These are phyloP conservation scores for Mesodorylaimus sp. DNA, from an alignment of 2,888 invertebrate species.

Conservation along the genomic window DNA sequence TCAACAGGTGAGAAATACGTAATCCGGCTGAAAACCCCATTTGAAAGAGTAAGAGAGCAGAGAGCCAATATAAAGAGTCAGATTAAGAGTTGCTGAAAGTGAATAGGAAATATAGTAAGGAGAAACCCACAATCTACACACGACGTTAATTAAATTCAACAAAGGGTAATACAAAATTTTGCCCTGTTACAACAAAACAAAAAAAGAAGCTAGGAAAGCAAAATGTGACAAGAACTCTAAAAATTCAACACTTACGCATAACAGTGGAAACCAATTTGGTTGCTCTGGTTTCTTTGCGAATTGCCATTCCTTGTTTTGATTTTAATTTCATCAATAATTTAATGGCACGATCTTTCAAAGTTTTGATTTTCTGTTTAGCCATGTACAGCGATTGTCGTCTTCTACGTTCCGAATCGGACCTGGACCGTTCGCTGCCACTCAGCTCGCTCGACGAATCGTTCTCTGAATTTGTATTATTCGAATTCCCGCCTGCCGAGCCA, in stretches of 20 bases:
- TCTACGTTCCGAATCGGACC: neutral
- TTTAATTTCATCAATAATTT: slow-evolving; percentile 26
- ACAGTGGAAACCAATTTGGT: slow-evolving; percentile 35
- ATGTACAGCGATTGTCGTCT: neutral
- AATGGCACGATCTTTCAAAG: slow-evolving; percentile 15
- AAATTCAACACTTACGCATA: slow-evolving; percentile 28
- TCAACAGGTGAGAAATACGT: too few species aligned
- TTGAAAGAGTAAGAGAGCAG: too few species aligned
- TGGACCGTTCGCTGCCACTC: too few species aligned
- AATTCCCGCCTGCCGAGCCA: neutral
- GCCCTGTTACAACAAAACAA: neutral
- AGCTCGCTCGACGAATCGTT: too few species aligned
- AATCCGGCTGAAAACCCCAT: too few species aligned
- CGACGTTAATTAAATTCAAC: neutral
- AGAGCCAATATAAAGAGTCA: too few species aligned
- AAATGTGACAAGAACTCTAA: neutral
- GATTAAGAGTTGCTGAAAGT: too few species aligned
- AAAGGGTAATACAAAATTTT: neutral
- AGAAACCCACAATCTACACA: too few species aligned
- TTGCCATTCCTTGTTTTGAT: slow-evolving; percentile 28
- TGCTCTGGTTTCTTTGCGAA: slow-evolving; percentile 26
- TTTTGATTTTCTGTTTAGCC: neutral
- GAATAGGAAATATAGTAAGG: too few species aligned
- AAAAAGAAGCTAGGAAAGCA: neutral
- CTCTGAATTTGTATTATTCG: too few species aligned